Evolutionary conservation across 2,113 vertebrate species (phyloP), one percentile per base, ranked within the genome.

Genomic region (Picathartes gymnocephalus): DNA sequence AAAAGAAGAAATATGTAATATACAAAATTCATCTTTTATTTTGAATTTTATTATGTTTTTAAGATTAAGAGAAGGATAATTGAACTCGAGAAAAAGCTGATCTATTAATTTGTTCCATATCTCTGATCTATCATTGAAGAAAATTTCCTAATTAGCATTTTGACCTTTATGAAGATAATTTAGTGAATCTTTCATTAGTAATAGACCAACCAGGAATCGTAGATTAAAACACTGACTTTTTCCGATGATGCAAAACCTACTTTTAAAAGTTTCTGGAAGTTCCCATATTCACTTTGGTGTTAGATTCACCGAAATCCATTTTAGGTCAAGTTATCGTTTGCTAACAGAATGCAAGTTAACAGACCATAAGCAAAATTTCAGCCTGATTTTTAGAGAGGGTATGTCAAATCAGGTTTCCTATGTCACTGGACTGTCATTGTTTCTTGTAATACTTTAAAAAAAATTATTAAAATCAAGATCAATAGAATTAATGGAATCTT

Each of bases 161-260:
- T 97, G 96, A 97, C 95, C 97, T 97, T 97, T 97, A 95, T 90
- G 53, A 81, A 97, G 77, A 96, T 96, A 96, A 95, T 97, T 96
- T 94, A 96, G 65, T 91, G 64, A 95, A 96, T 94, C 44, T 96
- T 97, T 90, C 88, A 95, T 93, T 95, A 96, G 83, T 84, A 95
- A 66, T 90, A 96, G 78, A 93, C 57, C 50, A 95, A 88, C 35
- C 77, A 96, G 70, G 56, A 95, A 65, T 6, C 87, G 33, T 47
- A 42, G 15, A 82, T 85, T 77, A 66, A 90, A 85, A 65, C 17
- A 28, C 20, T 48, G 70, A 69, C 22, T 92, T 84, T 27, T 93
- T 22, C 3, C 92, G 77, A 82, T 92, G 12, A 33, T 72, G n/a
- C 6, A 80, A 92, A 92, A 30, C 10, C 7, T 71, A 21, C 31